phyloP scores from a whole-genome alignment of 2,797 vertebrate genomes.

The Tenualosa thibaudeaui region DNA sequence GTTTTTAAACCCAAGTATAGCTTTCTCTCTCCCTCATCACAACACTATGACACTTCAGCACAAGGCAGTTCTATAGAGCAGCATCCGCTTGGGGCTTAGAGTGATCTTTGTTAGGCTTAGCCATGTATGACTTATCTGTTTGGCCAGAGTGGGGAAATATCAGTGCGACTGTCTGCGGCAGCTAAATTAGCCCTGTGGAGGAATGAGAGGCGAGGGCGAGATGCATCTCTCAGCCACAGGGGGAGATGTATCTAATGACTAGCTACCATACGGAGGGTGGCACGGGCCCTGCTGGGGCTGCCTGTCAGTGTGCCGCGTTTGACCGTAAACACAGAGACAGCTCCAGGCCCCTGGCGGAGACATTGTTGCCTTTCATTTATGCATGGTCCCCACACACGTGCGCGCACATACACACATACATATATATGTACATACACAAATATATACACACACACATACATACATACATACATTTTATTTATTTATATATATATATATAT shows the following conservation, averaged over 20 bases:
- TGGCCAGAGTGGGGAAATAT: constrained; percentile 69
- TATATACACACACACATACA: not conserved
- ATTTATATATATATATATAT: no score
- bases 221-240: constrained; percentile 55
- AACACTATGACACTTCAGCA: constrained; percentile 9
- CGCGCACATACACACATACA: not conserved
- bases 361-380: constrained; percentile 54
- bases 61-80: constrained; percentile 48
- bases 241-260: constrained; percentile 67
- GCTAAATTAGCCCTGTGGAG: constrained; percentile 66
- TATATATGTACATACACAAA: not conserved
- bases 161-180: constrained; percentile 54
- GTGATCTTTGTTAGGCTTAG: constrained; percentile 68
- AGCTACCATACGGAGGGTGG: constrained; percentile 69
- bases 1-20: not conserved
- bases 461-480: no score
- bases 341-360: constrained; percentile 54
- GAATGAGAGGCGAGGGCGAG: constrained; percentile 65
- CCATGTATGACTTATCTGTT: constrained; percentile 71
- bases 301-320: constrained; percentile 56
- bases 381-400: constrained; percentile 47
- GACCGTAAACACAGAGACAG: constrained; percentile 57
- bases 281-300: constrained; percentile 63
- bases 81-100: constrained; percentile 70
- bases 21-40: not conserved